Evolutionary conservation across 92 coral and sea anemone species (phyloP).

Genomic region (Porites evermanni): DNA sequence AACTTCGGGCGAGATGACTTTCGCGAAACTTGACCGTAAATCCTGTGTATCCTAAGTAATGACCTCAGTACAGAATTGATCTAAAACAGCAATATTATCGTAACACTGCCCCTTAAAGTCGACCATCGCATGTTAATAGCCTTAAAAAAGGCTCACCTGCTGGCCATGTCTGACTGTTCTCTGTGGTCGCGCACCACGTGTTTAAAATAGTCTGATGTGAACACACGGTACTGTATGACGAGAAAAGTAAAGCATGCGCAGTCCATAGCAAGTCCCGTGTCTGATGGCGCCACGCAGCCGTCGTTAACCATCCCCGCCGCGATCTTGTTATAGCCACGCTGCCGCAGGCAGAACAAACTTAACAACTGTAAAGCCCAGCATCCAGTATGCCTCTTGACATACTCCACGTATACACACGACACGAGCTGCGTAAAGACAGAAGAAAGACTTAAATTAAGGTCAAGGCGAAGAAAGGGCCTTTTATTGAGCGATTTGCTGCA

Average conservation of each 20-base stretch:
- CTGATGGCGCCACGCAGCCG: constrained; percentile 95
- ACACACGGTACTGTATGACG: constrained; percentile 87
- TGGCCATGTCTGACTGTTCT: constrained; percentile 95
- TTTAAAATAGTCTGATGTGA: constrained; percentile 89
- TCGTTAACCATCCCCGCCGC: constrained; percentile 36
- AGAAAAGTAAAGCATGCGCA: constrained; percentile 95
- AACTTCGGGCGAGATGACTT: too few species aligned
- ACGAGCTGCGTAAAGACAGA: constrained; percentile 70
- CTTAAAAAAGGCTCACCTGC: constrained; percentile 49
- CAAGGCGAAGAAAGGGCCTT: background rate
- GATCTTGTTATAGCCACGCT: constrained; percentile 83
- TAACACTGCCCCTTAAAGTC: too few species aligned
- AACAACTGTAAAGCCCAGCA: constrained; percentile 95
- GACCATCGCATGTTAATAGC: too few species aligned
- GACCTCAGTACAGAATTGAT: too few species aligned
- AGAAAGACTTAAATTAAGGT: too few species aligned
- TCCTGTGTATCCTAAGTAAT: too few species aligned
- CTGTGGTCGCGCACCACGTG: constrained; percentile 92
- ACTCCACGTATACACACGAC: constrained; percentile 93
- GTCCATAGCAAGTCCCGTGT: constrained; percentile 99
- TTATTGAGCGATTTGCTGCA: too few species aligned
- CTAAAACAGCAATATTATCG: too few species aligned
- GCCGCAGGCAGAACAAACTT: constrained; percentile 92
- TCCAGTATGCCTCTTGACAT: constrained; percentile 83
- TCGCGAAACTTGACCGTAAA: too few species aligned